These are phyloP conservation scores for Liopterus haemorrhoidalis DNA, from an alignment of 2,888 invertebrate species.

Conservation along the genomic window DNA sequence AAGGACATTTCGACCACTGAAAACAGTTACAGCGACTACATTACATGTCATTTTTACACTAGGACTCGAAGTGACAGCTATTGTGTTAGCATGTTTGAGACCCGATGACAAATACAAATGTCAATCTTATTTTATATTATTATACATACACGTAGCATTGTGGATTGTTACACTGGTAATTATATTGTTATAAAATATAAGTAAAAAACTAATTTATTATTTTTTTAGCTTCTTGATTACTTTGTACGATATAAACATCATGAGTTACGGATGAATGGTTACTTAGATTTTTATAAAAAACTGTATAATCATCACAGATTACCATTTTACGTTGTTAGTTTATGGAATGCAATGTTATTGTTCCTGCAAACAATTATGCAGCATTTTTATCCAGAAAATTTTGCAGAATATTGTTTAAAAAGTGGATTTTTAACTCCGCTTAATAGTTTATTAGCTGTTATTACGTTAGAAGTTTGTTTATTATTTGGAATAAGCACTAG, in stretches of 20 bases:
- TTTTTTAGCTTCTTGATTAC: conserved; percentile 52
- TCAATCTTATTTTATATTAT: conserved; percentile 54
- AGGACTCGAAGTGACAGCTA: conserved; percentile 40
- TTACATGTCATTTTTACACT: conserved; percentile 40
- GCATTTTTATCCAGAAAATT: conserved; percentile 51
- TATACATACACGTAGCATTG: conserved; percentile 53
- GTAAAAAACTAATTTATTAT: conserved; percentile 14
- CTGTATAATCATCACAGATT: conserved; percentile 54
- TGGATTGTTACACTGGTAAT: conserved; percentile 56
- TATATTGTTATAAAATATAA: too few species aligned
- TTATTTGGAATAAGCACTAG: conserved; percentile 48
- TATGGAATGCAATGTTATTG: conserved; percentile 56
- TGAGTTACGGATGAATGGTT: conserved; percentile 57
- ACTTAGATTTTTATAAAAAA: conserved; percentile 61
- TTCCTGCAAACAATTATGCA: conserved; percentile 53
- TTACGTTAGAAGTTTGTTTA: conserved; percentile 49
- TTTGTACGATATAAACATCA: conserved; percentile 55
- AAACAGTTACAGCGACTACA: conserved; percentile 39
- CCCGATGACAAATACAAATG: conserved; percentile 47
- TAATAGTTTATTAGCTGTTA: conserved; percentile 53
- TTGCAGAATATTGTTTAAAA: conserved; percentile 49
- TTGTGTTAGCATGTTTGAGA: conserved; percentile 41
- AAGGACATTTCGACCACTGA: conserved; percentile 42
- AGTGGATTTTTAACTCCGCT: conserved; percentile 50
- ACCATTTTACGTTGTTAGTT: conserved; percentile 57